Conservation (phyloP, 1,140 invertebrate genomes). For the Scylla paramamosain region DNA sequence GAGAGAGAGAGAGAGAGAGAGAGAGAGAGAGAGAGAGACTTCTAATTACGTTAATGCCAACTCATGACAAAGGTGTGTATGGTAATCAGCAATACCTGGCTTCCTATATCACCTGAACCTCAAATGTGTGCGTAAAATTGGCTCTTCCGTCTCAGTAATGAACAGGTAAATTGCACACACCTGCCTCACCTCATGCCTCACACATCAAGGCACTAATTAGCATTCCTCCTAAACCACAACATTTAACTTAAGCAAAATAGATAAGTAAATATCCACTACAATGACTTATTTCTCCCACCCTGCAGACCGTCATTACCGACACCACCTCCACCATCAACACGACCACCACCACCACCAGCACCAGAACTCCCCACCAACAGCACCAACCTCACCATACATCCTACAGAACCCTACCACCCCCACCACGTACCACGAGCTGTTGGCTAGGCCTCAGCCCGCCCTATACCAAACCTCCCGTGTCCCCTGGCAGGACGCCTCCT, state of each 20-base stretch:
- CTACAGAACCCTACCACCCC: background rate
- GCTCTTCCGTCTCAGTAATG: too few species aligned
- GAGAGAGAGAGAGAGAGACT: conserved; percentile 35
- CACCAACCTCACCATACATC: background rate
- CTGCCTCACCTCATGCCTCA: too few species aligned
- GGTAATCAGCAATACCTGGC: too few species aligned
- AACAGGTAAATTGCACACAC: too few species aligned
- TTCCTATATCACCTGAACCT: too few species aligned
- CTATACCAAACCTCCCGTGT: background rate
- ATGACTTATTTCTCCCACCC: background rate
- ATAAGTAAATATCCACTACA: too few species aligned
- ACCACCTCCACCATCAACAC: background rate
- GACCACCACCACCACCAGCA: background rate
- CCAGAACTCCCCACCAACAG: background rate
- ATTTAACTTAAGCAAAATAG: too few species aligned
- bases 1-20: conserved; percentile 34
- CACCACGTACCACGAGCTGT: background rate
- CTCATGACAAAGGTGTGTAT: too few species aligned
- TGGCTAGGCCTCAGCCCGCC: background rate
- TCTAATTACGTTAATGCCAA: too few species aligned
- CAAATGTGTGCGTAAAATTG: too few species aligned
- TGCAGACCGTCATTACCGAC: background rate
- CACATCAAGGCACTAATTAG: too few species aligned
- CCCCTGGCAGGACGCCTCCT: background rate
- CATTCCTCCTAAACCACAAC: too few species aligned